phyloP scores from a whole-genome alignment of 2,113 vertebrate species.

The Atractosteus spatula region DNA sequence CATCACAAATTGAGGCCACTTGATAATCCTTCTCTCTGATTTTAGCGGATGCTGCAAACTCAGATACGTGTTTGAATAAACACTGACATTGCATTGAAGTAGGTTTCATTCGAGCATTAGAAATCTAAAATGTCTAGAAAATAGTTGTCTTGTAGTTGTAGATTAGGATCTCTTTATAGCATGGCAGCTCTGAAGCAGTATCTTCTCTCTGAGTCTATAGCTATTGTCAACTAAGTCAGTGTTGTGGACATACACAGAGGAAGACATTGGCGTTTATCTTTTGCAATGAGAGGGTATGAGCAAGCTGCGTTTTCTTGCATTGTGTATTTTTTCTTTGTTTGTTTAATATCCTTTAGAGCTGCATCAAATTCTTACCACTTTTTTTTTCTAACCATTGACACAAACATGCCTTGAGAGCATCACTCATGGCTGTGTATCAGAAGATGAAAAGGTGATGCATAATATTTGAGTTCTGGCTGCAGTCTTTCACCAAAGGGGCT shows the following conservation, averaged over 20 bases:
- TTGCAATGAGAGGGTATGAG: background rate
- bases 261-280: background rate
- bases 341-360: background rate
- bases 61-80: too few relatives aligned
- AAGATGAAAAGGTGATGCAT: too few relatives aligned
- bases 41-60: background rate
- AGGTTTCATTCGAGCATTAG: conserved; percentile 58
- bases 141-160: conserved; percentile 40
- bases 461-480: too few relatives aligned
- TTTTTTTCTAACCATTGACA: too few relatives aligned
- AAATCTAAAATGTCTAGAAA: conserved; percentile 65
- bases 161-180: conserved; percentile 65
- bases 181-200: conserved; percentile 41
- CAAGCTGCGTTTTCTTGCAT: background rate
- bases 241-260: conserved; percentile 49
- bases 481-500: too few relatives aligned
- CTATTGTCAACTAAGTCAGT: conserved; percentile 61
- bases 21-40: background rate
- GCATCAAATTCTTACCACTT: background rate
- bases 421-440: too few relatives aligned
- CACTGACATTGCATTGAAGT: conserved; percentile 43
- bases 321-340: background rate
- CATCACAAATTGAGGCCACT: background rate
- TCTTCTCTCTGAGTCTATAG: conserved; percentile 53
- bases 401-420: too few relatives aligned